Percentiles rank a stretch among this genome's conserved stretches.
Evolutionary conservation across 53 echinoderm and acorn worm species (phyloP).

Genomic region (Echinometra lucunter): DNA sequence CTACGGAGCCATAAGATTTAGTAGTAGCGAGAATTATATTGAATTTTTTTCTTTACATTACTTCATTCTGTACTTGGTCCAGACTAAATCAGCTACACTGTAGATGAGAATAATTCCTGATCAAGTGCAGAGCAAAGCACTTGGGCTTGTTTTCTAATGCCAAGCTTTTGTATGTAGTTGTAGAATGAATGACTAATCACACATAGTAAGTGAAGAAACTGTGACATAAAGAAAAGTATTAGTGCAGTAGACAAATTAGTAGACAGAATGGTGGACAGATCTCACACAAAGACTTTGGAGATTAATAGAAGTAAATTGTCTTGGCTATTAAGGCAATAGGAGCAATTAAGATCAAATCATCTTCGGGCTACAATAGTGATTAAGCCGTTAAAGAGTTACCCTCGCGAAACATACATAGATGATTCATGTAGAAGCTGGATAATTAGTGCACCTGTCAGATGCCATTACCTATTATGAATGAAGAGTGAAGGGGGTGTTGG

Average conservation of each 20-base stretch:
- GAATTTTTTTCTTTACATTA: too few species aligned
- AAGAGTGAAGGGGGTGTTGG: neutral
- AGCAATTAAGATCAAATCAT: neutral
- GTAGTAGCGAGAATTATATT: too few species aligned
- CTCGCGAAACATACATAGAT: neutral
- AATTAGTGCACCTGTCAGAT: constrained; percentile 11
- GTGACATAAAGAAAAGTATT: neutral
- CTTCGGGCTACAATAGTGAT: neutral
- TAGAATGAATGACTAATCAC: neutral
- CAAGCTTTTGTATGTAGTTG: too few species aligned
- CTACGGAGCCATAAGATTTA: too few species aligned
- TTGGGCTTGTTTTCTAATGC: too few species aligned
- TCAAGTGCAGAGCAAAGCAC: too few species aligned
- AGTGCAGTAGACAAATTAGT: neutral
- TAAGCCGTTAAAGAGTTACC: neutral
- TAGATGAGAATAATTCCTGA: too few species aligned
- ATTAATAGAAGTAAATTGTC: neutral
- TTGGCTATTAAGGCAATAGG: neutral
- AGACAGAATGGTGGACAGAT: neutral
- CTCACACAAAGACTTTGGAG: neutral
- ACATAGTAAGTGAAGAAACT: neutral
- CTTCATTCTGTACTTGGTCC: too few species aligned
- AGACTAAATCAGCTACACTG: too few species aligned
- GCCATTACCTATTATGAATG: neutral
- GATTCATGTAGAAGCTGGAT: neutral